These are phyloP conservation scores for Eulemur albifrons DNA, from an alignment of 2,797 vertebrate species.

Conservation along the genomic window DNA sequence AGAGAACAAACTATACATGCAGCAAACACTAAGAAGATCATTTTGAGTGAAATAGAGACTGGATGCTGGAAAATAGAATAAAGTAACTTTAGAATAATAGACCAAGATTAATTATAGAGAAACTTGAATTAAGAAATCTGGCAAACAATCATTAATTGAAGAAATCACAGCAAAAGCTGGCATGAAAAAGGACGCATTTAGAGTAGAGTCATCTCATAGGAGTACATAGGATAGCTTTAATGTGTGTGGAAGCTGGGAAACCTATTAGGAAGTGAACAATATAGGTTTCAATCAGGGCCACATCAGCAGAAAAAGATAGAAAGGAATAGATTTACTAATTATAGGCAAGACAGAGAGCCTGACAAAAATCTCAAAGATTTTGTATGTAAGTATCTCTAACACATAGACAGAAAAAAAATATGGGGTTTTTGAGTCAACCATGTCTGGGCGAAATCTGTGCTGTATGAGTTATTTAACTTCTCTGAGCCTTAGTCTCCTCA, in stretches of 20 bases:
- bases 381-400: not conserved
- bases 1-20: not conserved
- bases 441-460: not conserved
- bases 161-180: not conserved
- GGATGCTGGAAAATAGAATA: not conserved
- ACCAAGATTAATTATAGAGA: not conserved
- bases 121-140: conserved; percentile 9
- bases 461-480: not conserved
- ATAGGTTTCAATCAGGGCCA: not conserved
- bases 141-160: conserved; percentile 21
- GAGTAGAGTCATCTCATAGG: not conserved
- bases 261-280: not conserved
- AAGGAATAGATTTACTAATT: not conserved
- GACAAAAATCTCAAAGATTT: not conserved
- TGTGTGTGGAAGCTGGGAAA: not conserved
- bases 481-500: not conserved
- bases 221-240: not conserved
- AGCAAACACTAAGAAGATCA: not conserved
- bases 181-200: conserved; percentile 36
- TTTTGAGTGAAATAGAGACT: not conserved
- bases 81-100: conserved; percentile 18
- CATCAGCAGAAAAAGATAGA: not conserved
- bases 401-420: not conserved
- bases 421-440: not conserved
- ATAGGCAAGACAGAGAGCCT: not conserved